Conservation (phyloP, 1,140 invertebrate genomes). For the Neomicropteryx cornuta region DNA sequence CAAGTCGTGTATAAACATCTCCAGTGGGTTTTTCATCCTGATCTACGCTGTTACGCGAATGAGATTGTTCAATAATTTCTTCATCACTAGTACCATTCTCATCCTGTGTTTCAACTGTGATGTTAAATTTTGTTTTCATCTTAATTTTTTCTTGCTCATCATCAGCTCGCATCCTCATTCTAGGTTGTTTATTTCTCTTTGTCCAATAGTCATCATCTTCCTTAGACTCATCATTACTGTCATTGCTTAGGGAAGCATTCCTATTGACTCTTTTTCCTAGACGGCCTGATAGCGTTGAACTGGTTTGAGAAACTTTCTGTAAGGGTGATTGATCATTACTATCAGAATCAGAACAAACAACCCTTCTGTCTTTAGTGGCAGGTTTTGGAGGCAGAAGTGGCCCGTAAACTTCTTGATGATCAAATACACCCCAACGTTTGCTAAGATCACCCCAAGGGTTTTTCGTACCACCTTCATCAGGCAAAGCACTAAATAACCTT, state of each 20-base stretch:
- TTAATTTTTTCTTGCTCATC: constrained; percentile 61
- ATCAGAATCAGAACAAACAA: constrained; percentile 18
- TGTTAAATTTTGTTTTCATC: too few relatives aligned
- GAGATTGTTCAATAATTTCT: too few relatives aligned
- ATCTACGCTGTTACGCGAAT: too few relatives aligned
- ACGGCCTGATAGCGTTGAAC: constrained; percentile 28
- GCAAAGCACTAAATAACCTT: constrained; percentile 33
- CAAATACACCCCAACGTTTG: constrained; percentile 53
- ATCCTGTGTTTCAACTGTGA: too few relatives aligned
- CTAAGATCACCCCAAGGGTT: constrained; percentile 66
- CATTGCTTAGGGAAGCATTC: constrained; percentile 22
- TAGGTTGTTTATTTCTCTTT: constrained; percentile 50
- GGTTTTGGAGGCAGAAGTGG: constrained; percentile 16
- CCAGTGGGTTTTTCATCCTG: not conserved
- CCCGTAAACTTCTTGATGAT: constrained; percentile 43
- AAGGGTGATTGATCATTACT: constrained; percentile 13
- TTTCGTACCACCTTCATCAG: constrained; percentile 30
- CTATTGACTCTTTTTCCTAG: constrained; percentile 29
- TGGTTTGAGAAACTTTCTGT: constrained; percentile 21
- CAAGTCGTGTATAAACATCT: constrained; percentile 4
- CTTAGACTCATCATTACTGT: constrained; percentile 35
- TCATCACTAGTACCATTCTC: too few relatives aligned
- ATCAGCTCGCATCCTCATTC: constrained; percentile 83
- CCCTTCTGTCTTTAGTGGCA: constrained; percentile 9
- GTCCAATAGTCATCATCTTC: constrained; percentile 42